phyloP scores from a whole-genome alignment of 2,113 vertebrate genomes.

The Oncorhynchus clarkii region DNA sequence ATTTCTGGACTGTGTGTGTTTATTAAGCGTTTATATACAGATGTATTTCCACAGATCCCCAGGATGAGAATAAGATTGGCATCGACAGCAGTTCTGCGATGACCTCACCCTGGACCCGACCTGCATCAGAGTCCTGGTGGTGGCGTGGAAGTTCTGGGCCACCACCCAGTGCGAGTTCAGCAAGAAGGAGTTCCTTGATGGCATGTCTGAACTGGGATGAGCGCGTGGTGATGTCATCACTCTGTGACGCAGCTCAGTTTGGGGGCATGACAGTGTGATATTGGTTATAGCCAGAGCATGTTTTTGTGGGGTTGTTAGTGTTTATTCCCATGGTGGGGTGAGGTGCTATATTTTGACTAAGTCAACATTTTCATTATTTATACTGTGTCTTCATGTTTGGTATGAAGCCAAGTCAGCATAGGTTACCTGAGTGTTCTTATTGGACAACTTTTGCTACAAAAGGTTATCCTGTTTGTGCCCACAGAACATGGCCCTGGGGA shows the following conservation, averaged over 20 bases:
- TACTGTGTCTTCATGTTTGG: conserved; percentile 50
- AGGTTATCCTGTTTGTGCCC: no score
- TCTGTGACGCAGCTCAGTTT: neutral
- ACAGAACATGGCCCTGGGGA: no score
- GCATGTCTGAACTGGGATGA: conserved; percentile 94
- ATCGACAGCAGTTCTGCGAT: conserved; percentile 93
- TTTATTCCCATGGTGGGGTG: conserved; percentile 30
- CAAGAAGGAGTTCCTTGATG: conserved; percentile 93
- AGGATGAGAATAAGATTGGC: conserved; percentile 97
- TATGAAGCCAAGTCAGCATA: conserved; percentile 11
- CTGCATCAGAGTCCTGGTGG: conserved; percentile 89
- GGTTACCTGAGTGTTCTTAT: neutral
- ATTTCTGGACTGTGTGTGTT: neutral
- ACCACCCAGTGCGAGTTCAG: conserved; percentile 95
- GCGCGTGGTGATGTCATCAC: conserved; percentile 43
- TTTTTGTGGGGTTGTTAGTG: conserved; percentile 23
- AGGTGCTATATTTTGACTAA: conserved; percentile 55
- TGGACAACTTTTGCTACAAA: no score
- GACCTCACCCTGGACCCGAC: conserved; percentile 89
- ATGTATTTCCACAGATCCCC: conserved; percentile 77
- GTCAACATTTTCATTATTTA: conserved; percentile 29
- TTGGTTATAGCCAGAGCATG: conserved; percentile 20
- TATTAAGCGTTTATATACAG: neutral
- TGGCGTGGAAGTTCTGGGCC: conserved; percentile 94
- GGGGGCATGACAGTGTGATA: neutral